phyloP scores from a whole-genome alignment of 1,140 invertebrate genomes.

The Aphelinus certus region DNA sequence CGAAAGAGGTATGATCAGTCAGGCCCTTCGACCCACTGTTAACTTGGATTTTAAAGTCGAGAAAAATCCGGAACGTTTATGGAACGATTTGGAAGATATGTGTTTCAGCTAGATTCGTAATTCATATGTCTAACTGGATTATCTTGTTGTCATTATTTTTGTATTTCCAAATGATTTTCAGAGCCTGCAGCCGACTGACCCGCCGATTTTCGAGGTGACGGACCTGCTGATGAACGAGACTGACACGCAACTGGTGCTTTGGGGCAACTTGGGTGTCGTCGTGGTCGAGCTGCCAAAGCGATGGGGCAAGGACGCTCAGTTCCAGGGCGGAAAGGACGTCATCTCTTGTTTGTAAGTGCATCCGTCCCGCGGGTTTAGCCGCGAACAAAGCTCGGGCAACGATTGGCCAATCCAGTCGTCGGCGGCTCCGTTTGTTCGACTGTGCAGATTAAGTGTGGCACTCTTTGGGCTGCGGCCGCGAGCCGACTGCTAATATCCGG shows the following conservation, averaged over 20 bases:
- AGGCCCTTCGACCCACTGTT: too few relatives aligned
- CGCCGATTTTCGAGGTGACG: slow-evolving; percentile 64
- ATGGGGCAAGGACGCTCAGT: slow-evolving; percentile 61
- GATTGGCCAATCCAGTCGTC: too few relatives aligned
- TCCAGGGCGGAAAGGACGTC: slow-evolving; percentile 57
- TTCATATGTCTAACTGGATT: not conserved
- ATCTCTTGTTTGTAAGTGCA: slow-evolving; percentile 60
- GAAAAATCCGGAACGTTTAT: too few relatives aligned
- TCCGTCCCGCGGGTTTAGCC: not conserved
- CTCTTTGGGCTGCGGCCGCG: slow-evolving; percentile 13
- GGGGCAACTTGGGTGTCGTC: slow-evolving; percentile 61
- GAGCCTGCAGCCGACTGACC: slow-evolving; percentile 60
- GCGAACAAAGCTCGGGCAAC: not conserved
- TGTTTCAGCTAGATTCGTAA: too few relatives aligned
- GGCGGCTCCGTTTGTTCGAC: not conserved
- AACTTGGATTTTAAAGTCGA: too few relatives aligned
- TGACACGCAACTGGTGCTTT: slow-evolving; percentile 58
- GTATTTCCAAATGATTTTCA: slow-evolving; percentile 43
- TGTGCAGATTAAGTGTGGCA: too few relatives aligned
- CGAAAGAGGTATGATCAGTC: too few relatives aligned
- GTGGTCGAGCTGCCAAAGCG: slow-evolving; percentile 63
- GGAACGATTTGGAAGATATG: too few relatives aligned
- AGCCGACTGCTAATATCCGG: slow-evolving; percentile 59
- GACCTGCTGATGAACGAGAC: slow-evolving; percentile 63
- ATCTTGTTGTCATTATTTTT: not conserved